Percentiles rank a stretch among this genome's conserved stretches.
These are phyloP conservation scores for Petromus typicus DNA, from an alignment of 2,113 vertebrate species.

Conservation along the genomic window DNA sequence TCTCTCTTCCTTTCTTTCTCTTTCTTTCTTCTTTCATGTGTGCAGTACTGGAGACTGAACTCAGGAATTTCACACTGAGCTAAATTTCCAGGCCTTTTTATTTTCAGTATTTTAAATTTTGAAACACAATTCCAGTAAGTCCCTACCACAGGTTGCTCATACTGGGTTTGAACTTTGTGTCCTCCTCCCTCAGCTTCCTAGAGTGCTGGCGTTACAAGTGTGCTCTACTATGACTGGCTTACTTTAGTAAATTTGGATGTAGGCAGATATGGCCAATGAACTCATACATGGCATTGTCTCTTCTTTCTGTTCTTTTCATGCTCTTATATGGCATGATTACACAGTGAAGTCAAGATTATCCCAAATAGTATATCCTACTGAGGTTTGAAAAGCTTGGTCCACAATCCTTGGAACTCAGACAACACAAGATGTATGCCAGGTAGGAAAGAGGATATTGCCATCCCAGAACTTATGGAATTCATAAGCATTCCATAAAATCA, in stretches of 20 bases:
- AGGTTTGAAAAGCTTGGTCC: constrained; percentile 3
- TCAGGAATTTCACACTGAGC: neutral
- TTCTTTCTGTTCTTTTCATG: neutral
- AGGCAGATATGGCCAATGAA: neutral
- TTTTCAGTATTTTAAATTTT: neutral
- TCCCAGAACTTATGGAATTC: neutral
- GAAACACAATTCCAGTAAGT: neutral
- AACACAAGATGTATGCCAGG: neutral
- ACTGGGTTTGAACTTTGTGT: neutral
- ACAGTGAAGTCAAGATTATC: neutral
- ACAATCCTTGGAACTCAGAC: neutral
- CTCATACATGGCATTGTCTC: neutral
- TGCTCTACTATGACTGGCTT: neutral
- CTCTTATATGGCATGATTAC: neutral
- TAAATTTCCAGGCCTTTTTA: neutral
- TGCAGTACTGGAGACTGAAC: neutral
- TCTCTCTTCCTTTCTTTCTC: neutral
- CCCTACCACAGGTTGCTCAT: neutral
- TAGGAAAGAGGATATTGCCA: neutral
- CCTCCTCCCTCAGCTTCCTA: neutral
- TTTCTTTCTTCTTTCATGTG: neutral
- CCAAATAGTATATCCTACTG: neutral
- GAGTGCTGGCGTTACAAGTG: neutral
- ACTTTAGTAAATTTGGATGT: neutral
- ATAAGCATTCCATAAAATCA: neutral